Conservation (phyloP, 2,888 invertebrate species). For the Pristionchus fissidentatus region DNA sequence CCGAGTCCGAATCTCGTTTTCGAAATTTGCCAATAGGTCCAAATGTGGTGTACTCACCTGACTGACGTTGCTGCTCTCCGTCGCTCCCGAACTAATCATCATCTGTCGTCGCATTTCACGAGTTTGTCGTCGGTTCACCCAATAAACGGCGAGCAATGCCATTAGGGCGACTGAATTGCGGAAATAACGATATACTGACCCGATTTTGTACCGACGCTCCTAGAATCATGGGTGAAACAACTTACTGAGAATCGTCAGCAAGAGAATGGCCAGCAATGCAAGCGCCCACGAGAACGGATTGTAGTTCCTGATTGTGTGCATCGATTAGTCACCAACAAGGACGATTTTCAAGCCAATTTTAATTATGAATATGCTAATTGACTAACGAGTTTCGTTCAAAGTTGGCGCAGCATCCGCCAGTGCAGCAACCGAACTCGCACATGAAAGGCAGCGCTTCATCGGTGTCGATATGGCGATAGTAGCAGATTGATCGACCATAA, state of each 20-base stretch:
- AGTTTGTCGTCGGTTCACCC: constrained; percentile 46
- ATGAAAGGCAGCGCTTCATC: constrained; percentile 67
- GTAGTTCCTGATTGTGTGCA: constrained; percentile 52
- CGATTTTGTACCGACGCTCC: no score
- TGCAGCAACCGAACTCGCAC: constrained; percentile 70
- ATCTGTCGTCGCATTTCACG: constrained; percentile 40
- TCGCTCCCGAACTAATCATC: constrained; percentile 7
- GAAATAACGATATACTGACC: background rate
- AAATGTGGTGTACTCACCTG: background rate
- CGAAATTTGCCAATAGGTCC: background rate
- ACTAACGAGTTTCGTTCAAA: constrained; percentile 9
- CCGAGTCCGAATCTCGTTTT: no score
- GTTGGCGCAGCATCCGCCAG: constrained; percentile 68
- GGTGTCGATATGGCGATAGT: constrained; percentile 62
- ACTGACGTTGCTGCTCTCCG: constrained; percentile 43
- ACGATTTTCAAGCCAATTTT: background rate
- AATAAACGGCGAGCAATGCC: constrained; percentile 45
- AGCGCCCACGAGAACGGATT: constrained; percentile 70
- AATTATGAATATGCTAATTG: background rate
- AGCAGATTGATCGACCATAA: constrained; percentile 68
- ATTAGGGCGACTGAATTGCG: constrained; percentile 32
- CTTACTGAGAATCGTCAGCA: constrained; percentile 60
- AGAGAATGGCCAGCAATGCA: constrained; percentile 65
- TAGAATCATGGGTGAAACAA: background rate
- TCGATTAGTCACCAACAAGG: background rate